A percentile compares a stretch with the other conserved stretches of the same genome.
Conservation (phyloP, 2,797 vertebrate genomes). For the Lycodopsis pacificus region DNA sequence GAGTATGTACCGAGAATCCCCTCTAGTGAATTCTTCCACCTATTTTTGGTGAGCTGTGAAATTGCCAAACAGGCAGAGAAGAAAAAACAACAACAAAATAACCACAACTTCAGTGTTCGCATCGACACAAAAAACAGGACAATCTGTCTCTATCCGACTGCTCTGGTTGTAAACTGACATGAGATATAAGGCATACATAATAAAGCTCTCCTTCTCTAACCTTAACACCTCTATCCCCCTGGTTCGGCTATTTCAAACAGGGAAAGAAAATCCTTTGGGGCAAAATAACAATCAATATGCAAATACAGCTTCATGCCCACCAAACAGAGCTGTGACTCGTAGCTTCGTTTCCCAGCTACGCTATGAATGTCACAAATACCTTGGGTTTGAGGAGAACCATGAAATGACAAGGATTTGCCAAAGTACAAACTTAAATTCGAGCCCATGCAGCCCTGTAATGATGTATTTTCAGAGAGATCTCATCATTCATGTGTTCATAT, state of each 20-base stretch:
- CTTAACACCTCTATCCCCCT: not conserved
- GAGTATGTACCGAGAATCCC: not conserved
- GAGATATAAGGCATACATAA: constrained; percentile 11
- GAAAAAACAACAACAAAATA: constrained; percentile 16
- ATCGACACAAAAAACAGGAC: constrained; percentile 15
- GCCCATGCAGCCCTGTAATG: constrained; percentile 20
- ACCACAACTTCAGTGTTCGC: constrained; percentile 16
- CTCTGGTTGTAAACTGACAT: constrained; percentile 34
- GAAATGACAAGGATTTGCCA: constrained; percentile 31
- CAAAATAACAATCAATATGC: constrained; percentile 45
- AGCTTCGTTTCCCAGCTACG: constrained; percentile 25
- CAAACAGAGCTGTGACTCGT: constrained; percentile 18
- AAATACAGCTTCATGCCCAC: constrained; percentile 33
- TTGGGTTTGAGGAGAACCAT: constrained; percentile 14
- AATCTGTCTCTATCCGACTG: constrained; percentile 20
- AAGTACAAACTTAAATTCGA: constrained; percentile 24
- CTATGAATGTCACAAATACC: constrained; percentile 30
- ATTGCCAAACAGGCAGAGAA: not conserved
- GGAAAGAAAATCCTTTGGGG: not conserved
- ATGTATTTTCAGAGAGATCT: constrained; percentile 28
- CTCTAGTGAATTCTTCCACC: not conserved
- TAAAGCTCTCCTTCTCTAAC: constrained; percentile 8
- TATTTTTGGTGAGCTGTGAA: constrained; percentile 3
- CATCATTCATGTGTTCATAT: constrained; percentile 43
- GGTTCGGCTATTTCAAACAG: constrained; percentile 19